Evolutionary conservation across 2,797 vertebrate species (phyloP).

Genomic region (Acanthiza pusilla): DNA sequence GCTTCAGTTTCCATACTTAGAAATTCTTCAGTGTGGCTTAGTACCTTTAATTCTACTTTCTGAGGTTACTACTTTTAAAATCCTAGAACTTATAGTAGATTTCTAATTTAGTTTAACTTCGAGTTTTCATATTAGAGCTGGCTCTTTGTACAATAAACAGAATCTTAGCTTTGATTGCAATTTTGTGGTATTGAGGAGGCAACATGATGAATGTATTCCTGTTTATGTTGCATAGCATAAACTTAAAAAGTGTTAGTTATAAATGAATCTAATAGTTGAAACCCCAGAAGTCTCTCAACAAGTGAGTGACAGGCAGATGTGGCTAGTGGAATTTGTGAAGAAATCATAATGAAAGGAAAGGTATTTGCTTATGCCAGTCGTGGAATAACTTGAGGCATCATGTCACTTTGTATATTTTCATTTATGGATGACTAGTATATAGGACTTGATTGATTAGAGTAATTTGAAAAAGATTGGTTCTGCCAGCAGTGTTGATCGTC

Average conservation of each 20-base stretch:
- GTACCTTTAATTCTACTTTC: not conserved
- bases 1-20: not conserved
- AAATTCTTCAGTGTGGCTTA: not conserved
- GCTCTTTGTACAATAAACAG: not conserved
- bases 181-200: not conserved
- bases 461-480: not conserved
- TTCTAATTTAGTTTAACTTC: not conserved
- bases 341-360: not conserved
- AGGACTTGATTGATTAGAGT: not conserved
- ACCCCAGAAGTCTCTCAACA: not conserved
- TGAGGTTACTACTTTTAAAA: not conserved
- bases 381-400: not conserved
- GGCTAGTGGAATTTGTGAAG: not conserved
- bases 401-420: not conserved
- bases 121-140: not conserved
- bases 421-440: not conserved
- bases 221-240: not conserved
- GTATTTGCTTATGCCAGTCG: not conserved
- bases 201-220: not conserved
- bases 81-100: not conserved
- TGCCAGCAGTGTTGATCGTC: not conserved
- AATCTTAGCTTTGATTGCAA: not conserved
- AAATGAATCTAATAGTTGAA: not conserved
- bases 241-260: not conserved
- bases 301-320: not conserved